Evolutionary conservation across 2,888 invertebrate genomes (phyloP), one percentile per base, ranked within the genome.

Genomic region (Callimorpha dominula): DNA sequence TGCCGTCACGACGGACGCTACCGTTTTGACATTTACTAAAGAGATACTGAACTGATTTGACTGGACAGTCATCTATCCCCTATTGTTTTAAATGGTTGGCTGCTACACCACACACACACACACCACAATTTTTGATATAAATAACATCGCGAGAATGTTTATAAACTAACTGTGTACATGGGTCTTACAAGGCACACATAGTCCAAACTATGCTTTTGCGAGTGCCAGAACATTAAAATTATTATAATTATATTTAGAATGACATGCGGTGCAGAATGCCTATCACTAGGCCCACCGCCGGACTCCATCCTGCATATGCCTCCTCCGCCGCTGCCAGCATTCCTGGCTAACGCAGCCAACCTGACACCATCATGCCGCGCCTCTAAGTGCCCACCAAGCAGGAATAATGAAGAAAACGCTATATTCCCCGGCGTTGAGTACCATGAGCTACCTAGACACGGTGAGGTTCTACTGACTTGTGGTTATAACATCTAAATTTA

Each of bases 291-390:
- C 11, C 97, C 97, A 0, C 98, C 98, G 0, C 98, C 98, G 0
- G 98, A 98, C 92, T 97, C 96, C 75, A 98, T 98, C 81, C 94
- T 98, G 70, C 97, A 97, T 85, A 97, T 98, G 96, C 98, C 98
- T 11, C 98, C 98, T 63, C 98, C 98, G 65, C 98, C 98, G 0
- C 95, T 98, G 81, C 98, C 98, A 5, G 96, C 97, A 0, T 98
- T 98, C 92, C 94, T 98, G 71, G 93, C 94, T 70, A 91, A 86
- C 74, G 92, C 92, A 14, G 96, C 96, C 72, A 96, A 97, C 88
- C 95, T 96, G 77, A 96, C 97, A 20, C 97, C 97, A 57, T 97
- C 97, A 0, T 97, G 97, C 87, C 96, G 97, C 69, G 97, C 97
- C 5, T 93, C 97, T 81, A 97, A 97, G 85, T 97, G 97, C 80